Conservation (phyloP, 2,888 invertebrate species). For the Antheraea yamamai region DNA sequence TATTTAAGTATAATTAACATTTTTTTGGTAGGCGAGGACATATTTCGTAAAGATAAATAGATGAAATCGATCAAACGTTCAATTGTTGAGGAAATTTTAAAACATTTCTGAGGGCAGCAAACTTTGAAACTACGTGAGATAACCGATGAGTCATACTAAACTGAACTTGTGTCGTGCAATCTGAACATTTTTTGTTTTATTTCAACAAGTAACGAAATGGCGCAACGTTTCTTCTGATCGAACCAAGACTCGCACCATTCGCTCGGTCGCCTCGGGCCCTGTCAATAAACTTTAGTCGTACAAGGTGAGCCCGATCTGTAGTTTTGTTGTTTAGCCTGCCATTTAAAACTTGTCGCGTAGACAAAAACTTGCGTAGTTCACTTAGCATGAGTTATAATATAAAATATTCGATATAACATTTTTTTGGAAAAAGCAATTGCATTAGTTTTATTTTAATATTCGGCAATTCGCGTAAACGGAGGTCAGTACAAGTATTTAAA, state of each 20-base stretch:
- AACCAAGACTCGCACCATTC: slow-evolving; percentile 49
- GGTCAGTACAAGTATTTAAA: slow-evolving; percentile 60
- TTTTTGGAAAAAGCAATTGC: neutral
- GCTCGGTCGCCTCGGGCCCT: slow-evolving; percentile 63
- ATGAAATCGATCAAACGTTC: neutral
- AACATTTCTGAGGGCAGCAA: slow-evolving; percentile 18
- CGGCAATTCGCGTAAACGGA: slow-evolving; percentile 29
- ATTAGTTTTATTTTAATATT: neutral
- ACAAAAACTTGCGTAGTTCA: slow-evolving; percentile 38
- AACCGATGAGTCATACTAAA: slow-evolving; percentile 49
- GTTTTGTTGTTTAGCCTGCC: slow-evolving; percentile 58
- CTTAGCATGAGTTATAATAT: slow-evolving; percentile 23
- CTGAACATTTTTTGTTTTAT: slow-evolving; percentile 56
- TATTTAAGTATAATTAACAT: neutral
- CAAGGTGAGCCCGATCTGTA: slow-evolving; percentile 65
- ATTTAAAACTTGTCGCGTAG: slow-evolving; percentile 45
- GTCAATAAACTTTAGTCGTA: slow-evolving; percentile 78
- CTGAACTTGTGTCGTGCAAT: slow-evolving; percentile 46
- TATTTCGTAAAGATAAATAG: neutral
- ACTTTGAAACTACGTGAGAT: slow-evolving; percentile 17
- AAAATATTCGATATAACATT: slow-evolving; percentile 18
- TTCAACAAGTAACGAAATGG: slow-evolving; percentile 61
- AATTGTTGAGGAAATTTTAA: slow-evolving; percentile 18
- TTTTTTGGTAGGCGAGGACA: neutral
- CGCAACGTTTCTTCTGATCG: slow-evolving; percentile 60